Conservation (phyloP, 2,797 vertebrate genomes). For the Botia kubotai region DNA sequence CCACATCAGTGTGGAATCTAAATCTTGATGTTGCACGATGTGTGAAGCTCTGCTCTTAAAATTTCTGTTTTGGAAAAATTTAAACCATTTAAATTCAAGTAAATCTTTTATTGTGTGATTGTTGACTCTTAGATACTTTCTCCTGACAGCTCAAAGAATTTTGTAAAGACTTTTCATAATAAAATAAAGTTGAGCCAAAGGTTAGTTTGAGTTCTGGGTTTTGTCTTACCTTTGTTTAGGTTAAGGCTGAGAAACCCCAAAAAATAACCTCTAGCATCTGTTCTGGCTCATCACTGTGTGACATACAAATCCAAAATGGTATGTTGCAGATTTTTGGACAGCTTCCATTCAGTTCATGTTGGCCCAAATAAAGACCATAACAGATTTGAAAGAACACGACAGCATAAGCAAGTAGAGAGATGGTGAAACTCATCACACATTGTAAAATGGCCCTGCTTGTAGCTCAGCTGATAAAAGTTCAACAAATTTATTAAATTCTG, state of each 20-base stretch:
- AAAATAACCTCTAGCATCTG: slow-evolving; percentile 25
- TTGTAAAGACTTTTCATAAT: background rate
- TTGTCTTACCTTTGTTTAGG: slow-evolving; percentile 29
- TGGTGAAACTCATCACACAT: background rate
- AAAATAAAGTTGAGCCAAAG: background rate
- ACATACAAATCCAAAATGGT: slow-evolving; percentile 19
- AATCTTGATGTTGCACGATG: background rate
- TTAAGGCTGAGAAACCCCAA: background rate
- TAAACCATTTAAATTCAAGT: background rate
- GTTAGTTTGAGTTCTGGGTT: slow-evolving; percentile 21
- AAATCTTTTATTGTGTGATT: background rate
- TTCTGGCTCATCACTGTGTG: slow-evolving; percentile 13
- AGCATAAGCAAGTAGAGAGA: background rate
- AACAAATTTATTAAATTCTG: slow-evolving; percentile 57
- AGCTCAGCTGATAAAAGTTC: slow-evolving; percentile 23
- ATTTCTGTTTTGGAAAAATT: background rate
- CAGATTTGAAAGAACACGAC: slow-evolving; percentile 4
- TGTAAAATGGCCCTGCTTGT: background rate
- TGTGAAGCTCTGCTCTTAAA: background rate
- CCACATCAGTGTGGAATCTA: background rate
- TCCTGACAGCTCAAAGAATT: background rate
- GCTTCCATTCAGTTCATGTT: background rate
- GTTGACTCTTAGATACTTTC: background rate
- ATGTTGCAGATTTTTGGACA: slow-evolving; percentile 4
- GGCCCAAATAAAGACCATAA: slow-evolving; percentile 3